A percentile compares a stretch with the other conserved stretches of the same genome.
phyloP scores from a whole-genome alignment of 2,888 invertebrate species.

The Limnephilus marmoratus region DNA sequence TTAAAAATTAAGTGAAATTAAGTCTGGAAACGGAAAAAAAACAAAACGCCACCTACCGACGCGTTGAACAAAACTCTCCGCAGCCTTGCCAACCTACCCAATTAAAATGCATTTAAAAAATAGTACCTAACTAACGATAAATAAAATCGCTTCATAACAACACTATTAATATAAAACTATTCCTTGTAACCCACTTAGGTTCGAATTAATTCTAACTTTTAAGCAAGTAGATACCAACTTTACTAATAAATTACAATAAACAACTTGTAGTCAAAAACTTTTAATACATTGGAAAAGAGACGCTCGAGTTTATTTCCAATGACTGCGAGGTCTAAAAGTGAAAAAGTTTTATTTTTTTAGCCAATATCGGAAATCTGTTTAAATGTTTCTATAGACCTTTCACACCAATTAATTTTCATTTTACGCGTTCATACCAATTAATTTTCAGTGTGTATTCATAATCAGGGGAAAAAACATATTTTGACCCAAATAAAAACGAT shows the following conservation, averaged over 20 bases:
- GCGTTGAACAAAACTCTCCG: too few species aligned
- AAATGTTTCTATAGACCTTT: neutral
- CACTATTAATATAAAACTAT: neutral
- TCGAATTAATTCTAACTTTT: neutral
- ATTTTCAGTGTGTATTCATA: neutral
- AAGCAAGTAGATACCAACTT: neutral
- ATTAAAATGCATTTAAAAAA: too few species aligned
- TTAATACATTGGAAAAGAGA: neutral
- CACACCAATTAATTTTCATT: neutral
- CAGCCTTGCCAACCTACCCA: too few species aligned
- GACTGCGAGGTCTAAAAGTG: neutral
- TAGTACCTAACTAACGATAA: too few species aligned
- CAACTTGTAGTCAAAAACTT: neutral
- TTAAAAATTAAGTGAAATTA: too few species aligned
- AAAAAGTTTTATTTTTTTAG: neutral
- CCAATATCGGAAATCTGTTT: neutral
- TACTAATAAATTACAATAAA: neutral
- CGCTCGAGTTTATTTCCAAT: neutral
- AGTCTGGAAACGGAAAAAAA: too few species aligned
- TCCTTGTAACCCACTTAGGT: neutral
- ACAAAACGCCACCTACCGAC: too few species aligned
- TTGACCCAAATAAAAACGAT: neutral
- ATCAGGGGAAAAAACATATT: neutral
- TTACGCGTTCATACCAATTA: neutral
- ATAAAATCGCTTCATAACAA: neutral